Evolutionary conservation across 2,888 invertebrate genomes (phyloP), one percentile per base, ranked within the genome.

Genomic region (Meandrusa payeni): DNA sequence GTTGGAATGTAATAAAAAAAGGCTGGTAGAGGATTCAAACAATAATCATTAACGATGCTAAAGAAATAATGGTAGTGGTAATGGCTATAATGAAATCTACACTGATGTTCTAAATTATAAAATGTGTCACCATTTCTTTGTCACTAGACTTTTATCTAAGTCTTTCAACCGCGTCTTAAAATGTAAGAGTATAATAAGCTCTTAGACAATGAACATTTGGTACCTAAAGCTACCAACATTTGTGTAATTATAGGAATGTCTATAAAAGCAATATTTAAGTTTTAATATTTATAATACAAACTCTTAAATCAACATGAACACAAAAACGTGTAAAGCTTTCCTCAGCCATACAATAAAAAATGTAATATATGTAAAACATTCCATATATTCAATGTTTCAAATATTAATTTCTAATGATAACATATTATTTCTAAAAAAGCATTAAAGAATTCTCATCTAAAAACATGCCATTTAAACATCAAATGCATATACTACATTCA

Each of bases 11-110:
- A n/a, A n/a, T n/a, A n/a, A n/a, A n/a, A 41, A 7, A 31, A 50
- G 54, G 50, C 46, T 55, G 39, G 29, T 50, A 45, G 46, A 52
- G 41, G 50, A 50, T 40, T 46, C 13, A 32, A 36, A 42, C 22
- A 24, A 34, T 42, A 40, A 41, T 41, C 12, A 19, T 27, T 33
- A 44, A 44, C 10, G 15, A 33, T 33, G 39, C 39, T 39, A 39
- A 44, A 44, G 6, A 44, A 38, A 39, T 11, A 12, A 39, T 44
- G 38, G 7, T 27, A 46, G 51, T 53, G 52, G 19, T 37, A 38
- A 52, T 53, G 51, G 28, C 45, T 44, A 37, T 45, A 39, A 34
- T 45, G 43, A 38, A 19, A 7, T 3, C 28, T 41, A 47, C n/a
- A n/a, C 23, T 26, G 13, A 24, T 31, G 15, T 15, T 32, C 24